phyloP scores from a whole-genome alignment of 2,888 invertebrate genomes.

The Pammene aurita region DNA sequence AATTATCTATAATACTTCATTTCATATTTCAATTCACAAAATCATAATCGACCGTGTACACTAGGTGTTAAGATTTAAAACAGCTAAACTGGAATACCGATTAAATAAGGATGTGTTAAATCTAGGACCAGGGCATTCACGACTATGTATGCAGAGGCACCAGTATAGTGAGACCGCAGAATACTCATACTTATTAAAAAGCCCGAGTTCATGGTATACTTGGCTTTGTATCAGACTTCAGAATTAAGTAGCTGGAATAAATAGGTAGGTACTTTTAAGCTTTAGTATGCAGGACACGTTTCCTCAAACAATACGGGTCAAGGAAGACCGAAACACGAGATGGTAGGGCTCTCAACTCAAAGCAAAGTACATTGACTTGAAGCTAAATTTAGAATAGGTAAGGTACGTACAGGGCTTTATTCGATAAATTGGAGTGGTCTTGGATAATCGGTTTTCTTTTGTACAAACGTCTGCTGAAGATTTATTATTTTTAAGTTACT shows the following conservation, averaged over 20 bases:
- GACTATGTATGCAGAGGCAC: not conserved
- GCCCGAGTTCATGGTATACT: not conserved
- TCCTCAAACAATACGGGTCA: slow-evolving; percentile 33
- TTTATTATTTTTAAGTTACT: not conserved
- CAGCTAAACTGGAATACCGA: not conserved
- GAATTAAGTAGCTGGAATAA: slow-evolving; percentile 1
- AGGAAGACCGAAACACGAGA: slow-evolving; percentile 30
- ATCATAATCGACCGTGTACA: not conserved
- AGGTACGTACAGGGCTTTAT: not conserved
- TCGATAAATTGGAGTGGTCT: not conserved
- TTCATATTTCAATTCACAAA: not conserved
- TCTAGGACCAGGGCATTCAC: not conserved
- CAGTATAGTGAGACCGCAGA: no score
- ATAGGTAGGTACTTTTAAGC: slow-evolving; percentile 7
- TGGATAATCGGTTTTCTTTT: not conserved
- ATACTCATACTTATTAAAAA: not conserved
- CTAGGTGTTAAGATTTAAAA: slow-evolving; percentile 1
- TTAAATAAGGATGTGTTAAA: not conserved
- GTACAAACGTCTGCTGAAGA: not conserved
- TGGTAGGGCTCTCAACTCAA: slow-evolving; percentile 14
- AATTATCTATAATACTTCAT: slow-evolving; percentile 9
- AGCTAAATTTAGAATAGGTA: slow-evolving; percentile 24
- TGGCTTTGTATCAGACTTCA: not conserved
- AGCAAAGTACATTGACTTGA: slow-evolving; percentile 5
- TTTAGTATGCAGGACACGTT: slow-evolving; percentile 38